Base-by-base conservation (phyloP, 1,140 invertebrate genomes). In the Drosophila nigromelanica region DNA sequence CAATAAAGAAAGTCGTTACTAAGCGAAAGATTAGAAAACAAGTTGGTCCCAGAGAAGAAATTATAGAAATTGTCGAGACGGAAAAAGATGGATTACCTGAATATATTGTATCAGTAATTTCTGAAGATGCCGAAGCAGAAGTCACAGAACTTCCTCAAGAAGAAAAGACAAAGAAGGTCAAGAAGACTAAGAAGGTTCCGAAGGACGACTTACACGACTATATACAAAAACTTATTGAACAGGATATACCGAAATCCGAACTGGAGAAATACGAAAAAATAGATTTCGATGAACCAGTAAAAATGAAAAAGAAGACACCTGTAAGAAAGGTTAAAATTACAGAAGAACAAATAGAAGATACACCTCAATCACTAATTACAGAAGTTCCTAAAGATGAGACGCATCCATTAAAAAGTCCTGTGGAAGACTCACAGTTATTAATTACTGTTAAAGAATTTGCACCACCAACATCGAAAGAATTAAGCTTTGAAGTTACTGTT, bases 1-100 rank as follows among this genome's bases (percentile, higher is more conserved):
- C 62, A 7, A 54, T 62, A 21, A 83, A 66, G 73, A 92, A 90
- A 48, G 90, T 71, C 42, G 85, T 87, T 10, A 90, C 77, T 5
- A 91, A 89, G 45, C 67, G 90, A 12, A 91, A 91, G 54, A 90
- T 91, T 4, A 90, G 78, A 45, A 91, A 90, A 43, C 81, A 91
- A 51, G 67, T 91, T 33, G 92, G 91, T 5, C 90, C 89, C 8
- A 93, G 92, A 51, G 82, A 92, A 78, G 86, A 93, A 82, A 89
- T 92, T 12, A 92, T 92, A 8, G 92, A 93, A 89, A 92, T 92
- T 63, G 74, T 91, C 7, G 92, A 92, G 56, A 89, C 90, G 35
- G 76, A 90, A 52, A 90, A 91, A 24, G 92, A 91, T 50, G 92
- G 89, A 18, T 73, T 91, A 52, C 82, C 85, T 27, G 64, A 79